A percentile compares a stretch with the other conserved stretches of the same genome.
phyloP scores from a whole-genome alignment of 2,113 vertebrate genomes.

The Polyodon spathula region DNA sequence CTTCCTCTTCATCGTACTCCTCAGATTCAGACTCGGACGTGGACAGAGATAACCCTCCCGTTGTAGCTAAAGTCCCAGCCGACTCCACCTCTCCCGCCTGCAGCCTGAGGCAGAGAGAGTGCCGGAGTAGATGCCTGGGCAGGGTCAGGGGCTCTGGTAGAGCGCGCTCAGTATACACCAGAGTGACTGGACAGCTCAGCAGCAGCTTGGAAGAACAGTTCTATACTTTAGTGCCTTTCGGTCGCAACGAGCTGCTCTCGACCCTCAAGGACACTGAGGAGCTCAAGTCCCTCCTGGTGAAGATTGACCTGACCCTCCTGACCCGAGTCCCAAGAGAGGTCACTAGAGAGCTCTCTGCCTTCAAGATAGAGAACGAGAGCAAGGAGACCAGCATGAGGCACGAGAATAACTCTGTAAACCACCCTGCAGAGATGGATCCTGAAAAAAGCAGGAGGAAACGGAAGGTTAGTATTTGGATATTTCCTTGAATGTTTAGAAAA shows the following conservation, averaged over 20 bases:
- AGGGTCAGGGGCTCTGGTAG: constrained; percentile 30
- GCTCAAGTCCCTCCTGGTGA: constrained; percentile 82
- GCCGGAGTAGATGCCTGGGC: constrained; percentile 19
- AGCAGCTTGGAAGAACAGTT: constrained; percentile 71
- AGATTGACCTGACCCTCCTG: constrained; percentile 87
- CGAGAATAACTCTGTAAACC: constrained; percentile 36
- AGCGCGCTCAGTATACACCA: constrained; percentile 55
- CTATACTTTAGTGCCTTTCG: constrained; percentile 91
- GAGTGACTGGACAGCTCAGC: constrained; percentile 58
- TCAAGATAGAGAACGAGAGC: constrained; percentile 45
- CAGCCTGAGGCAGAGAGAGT: constrained; percentile 53
- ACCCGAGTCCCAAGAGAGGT: constrained; percentile 76
- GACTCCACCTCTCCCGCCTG: constrained; percentile 42
- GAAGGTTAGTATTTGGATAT: constrained; percentile 64
- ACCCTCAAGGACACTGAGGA: constrained; percentile 67
- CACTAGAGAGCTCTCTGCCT: constrained; percentile 45
- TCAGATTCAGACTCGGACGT: constrained; percentile 71
- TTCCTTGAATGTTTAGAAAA: not conserved
- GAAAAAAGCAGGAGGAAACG: constrained; percentile 82
- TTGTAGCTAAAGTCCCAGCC: constrained; percentile 51
- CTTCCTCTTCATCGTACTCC: constrained; percentile 53
- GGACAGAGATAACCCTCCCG: constrained; percentile 45
- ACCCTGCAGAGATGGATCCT: constrained; percentile 48
- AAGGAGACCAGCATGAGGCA: constrained; percentile 51
- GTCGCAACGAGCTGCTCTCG: constrained; percentile 69